These are phyloP conservation scores for Aphidoletes aphidimyza DNA, from an alignment of 2,888 invertebrate genomes.

Conservation along the genomic window DNA sequence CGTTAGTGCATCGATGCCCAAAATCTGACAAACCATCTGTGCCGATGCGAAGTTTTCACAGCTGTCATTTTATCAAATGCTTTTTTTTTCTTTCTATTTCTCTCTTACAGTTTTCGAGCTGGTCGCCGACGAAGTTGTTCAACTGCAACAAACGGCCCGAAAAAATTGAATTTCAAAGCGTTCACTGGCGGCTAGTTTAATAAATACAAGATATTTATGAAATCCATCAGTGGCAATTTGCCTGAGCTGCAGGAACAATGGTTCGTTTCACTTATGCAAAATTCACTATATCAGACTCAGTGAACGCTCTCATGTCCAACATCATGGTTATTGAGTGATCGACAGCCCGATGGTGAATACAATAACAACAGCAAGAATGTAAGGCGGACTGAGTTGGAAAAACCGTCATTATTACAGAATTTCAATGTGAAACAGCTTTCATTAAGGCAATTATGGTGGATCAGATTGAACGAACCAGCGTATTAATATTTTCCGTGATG, in stretches of 20 bases:
- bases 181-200: background rate
- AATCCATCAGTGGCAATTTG: background rate
- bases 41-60: conserved; percentile 22
- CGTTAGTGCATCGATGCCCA: background rate
- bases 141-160: background rate
- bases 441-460: background rate
- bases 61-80: conserved; percentile 5
- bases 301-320: background rate
- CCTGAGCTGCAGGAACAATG: background rate
- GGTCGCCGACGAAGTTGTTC: background rate
- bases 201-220: conserved; percentile 21
- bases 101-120: no score
- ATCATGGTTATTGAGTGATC: background rate
- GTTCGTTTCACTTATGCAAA: background rate
- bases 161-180: background rate
- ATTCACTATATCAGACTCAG: background rate
- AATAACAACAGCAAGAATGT: no score
- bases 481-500: background rate
- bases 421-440: background rate
- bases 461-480: background rate
- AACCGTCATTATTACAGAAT: background rate
- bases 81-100: background rate
- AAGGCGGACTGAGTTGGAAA: background rate
- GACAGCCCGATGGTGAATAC: background rate
- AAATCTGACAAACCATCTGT: conserved; percentile 15